phyloP scores from a whole-genome alignment of 2,888 invertebrate genomes.

The Leptopilina myrica region DNA sequence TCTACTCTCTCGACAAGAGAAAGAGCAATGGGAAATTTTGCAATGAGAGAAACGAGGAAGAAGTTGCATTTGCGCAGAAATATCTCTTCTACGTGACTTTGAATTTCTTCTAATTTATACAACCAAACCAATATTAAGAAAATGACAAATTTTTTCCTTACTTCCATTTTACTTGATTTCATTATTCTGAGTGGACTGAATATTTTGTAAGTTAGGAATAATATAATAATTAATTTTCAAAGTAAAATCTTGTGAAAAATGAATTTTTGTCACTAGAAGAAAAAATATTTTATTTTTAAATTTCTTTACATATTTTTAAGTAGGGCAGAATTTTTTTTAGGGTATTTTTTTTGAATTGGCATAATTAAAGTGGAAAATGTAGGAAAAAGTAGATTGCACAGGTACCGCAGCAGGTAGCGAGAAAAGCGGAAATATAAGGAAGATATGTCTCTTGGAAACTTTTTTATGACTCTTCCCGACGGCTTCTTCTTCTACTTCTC shows the following conservation, averaged over 20 bases:
- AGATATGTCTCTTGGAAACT: conserved; percentile 27
- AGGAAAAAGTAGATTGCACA: conserved; percentile 3
- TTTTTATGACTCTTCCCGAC: conserved; percentile 46
- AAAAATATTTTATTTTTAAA: no score
- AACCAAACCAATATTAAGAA: neutral
- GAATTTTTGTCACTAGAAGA: no score
- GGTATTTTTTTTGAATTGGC: no score
- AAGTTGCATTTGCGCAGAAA: conserved; percentile 24
- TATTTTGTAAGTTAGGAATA: no score
- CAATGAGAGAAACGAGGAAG: conserved; percentile 31
- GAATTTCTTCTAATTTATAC: conserved; percentile 22
- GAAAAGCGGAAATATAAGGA: conserved; percentile 19
- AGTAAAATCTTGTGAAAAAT: no score
- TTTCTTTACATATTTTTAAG: no score
- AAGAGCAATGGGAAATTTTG: conserved; percentile 43
- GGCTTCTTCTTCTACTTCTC: conserved; percentile 52
- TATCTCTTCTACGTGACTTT: conserved; percentile 27
- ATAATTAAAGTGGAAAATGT: no score
- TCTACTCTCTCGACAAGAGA: conserved; percentile 46
- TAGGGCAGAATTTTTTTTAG: no score
- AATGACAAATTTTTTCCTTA: neutral
- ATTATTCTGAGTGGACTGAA: neutral
- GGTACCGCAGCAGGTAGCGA: conserved; percentile 33
- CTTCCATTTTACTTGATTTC: neutral
- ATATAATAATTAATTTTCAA: no score